phyloP scores from a whole-genome alignment of 37 sponge, comb jelly and placozoan genomes.

The Hexactinellida sp. region DNA sequence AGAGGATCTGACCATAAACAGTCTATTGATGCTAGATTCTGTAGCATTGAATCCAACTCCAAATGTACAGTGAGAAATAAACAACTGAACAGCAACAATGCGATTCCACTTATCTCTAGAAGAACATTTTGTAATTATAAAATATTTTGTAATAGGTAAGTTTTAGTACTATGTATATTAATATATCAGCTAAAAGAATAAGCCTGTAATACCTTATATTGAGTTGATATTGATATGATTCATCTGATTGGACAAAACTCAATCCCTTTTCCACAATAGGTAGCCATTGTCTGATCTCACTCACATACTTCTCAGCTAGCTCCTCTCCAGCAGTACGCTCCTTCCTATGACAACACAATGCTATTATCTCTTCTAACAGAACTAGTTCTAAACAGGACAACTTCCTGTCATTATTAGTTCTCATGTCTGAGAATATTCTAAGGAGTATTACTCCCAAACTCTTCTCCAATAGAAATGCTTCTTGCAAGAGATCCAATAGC shows the following conservation, averaged over 20 bases:
- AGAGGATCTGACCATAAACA: background rate
- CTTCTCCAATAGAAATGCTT: background rate
- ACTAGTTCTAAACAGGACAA: background rate
- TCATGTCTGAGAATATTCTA: background rate
- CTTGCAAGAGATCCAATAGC: background rate
- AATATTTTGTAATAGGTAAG: too few relatives aligned
- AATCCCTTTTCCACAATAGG: background rate
- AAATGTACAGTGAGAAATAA: background rate
- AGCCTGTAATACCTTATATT: background rate
- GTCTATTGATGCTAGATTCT: background rate
- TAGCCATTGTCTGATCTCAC: background rate
- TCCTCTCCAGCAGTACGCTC: background rate
- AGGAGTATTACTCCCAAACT: background rate
- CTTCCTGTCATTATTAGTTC: background rate
- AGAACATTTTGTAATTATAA: background rate
- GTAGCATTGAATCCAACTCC: background rate
- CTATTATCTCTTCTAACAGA: background rate
- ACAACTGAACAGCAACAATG: background rate
- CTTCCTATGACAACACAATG: background rate
- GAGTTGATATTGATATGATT: background rate
- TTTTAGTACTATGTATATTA: too few relatives aligned
- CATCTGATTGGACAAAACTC: background rate
- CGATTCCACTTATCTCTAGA: conserved; percentile 8
- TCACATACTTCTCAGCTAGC: background rate
- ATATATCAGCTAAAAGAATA: too few relatives aligned